phyloP scores from a whole-genome alignment of 2,888 invertebrate species.

The Mythimna vitellina region DNA sequence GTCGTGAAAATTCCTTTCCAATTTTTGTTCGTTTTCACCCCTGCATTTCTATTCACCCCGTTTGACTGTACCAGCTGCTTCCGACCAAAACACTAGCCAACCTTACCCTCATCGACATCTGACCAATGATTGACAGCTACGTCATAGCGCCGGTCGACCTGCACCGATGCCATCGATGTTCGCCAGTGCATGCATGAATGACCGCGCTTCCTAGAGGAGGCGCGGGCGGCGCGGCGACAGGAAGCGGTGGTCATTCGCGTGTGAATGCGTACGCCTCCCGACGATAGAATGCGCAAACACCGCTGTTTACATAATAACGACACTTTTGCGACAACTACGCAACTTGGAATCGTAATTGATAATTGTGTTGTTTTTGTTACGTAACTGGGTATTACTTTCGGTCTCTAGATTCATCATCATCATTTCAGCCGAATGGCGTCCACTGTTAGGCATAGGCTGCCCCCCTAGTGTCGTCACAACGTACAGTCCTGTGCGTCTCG shows the following conservation, averaged over 20 bases:
- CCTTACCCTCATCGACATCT: constrained; percentile 1
- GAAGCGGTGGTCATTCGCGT: constrained; percentile 57
- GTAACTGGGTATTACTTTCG: constrained; percentile 32
- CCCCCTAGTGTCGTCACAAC: too few species aligned
- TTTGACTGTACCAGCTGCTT: not conserved
- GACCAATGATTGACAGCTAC: constrained; percentile 3
- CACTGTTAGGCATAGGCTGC: too few species aligned
- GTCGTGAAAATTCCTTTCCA: too few species aligned
- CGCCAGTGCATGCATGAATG: constrained; percentile 65
- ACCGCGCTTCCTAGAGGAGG: constrained; percentile 64
- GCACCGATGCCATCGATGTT: constrained; percentile 16
- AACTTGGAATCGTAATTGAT: constrained; percentile 41
- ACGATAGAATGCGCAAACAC: constrained; percentile 44
- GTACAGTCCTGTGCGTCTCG: too few species aligned
- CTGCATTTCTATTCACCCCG: too few species aligned
- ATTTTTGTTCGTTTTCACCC: too few species aligned
- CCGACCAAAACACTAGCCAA: not conserved
- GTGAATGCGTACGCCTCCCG: constrained; percentile 55
- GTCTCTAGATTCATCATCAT: constrained; percentile 17
- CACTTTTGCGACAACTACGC: constrained; percentile 45
- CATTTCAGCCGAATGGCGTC: too few species aligned
- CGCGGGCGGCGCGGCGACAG: constrained; percentile 47
- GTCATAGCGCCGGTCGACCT: constrained; percentile 31
- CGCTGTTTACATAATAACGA: constrained; percentile 57
- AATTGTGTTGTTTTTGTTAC: constrained; percentile 31